Percentiles rank a stretch among this genome's conserved stretches.
Conservation (phyloP, 2,888 invertebrate species). For the Zygothrica quintamaculata region DNA sequence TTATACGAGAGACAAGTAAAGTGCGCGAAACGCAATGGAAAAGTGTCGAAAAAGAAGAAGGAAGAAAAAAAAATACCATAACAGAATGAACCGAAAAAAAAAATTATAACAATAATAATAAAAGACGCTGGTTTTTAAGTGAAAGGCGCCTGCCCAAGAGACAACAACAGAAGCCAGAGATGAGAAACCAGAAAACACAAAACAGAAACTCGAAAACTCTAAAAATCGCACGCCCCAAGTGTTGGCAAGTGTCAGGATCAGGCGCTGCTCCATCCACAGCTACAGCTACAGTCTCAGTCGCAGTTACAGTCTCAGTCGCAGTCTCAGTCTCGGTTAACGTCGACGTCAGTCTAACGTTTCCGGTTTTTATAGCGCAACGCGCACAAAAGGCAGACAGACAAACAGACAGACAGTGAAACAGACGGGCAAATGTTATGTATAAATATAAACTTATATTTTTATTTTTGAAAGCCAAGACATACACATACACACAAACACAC, state of each 20-base stretch:
- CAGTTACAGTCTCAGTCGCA: constrained; percentile 11
- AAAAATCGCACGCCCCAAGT: constrained; percentile 69
- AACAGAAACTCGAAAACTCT: constrained; percentile 56
- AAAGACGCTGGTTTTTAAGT: constrained; percentile 72
- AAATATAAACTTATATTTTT: constrained; percentile 81
- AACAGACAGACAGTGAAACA: constrained; percentile 33
- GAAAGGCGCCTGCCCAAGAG: constrained; percentile 62
- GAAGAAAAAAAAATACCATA: constrained; percentile 11
- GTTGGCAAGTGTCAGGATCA: constrained; percentile 81
- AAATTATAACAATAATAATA: constrained; percentile 78
- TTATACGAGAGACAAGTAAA: constrained; percentile 62
- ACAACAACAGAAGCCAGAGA: constrained; percentile 32
- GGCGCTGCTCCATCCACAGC: constrained; percentile 45
- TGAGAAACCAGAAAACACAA: constrained; percentile 31
- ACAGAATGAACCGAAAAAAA: constrained; percentile 34
- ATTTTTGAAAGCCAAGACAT: constrained; percentile 66
- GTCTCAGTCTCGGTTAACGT: constrained; percentile 30
- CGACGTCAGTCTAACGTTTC: constrained; percentile 68
- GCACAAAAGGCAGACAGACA: constrained; percentile 28
- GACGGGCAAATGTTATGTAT: constrained; percentile 77
- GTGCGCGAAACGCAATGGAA: constrained; percentile 70
- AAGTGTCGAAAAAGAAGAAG: constrained; percentile 59
- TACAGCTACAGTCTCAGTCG: constrained; percentile 2
- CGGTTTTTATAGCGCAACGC: constrained; percentile 72
- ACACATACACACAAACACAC: constrained; percentile 36